Evolutionary conservation across 2,888 invertebrate genomes (phyloP), one percentile per base, ranked within the genome.

Genomic region (Brassicogethes aeneus): DNA sequence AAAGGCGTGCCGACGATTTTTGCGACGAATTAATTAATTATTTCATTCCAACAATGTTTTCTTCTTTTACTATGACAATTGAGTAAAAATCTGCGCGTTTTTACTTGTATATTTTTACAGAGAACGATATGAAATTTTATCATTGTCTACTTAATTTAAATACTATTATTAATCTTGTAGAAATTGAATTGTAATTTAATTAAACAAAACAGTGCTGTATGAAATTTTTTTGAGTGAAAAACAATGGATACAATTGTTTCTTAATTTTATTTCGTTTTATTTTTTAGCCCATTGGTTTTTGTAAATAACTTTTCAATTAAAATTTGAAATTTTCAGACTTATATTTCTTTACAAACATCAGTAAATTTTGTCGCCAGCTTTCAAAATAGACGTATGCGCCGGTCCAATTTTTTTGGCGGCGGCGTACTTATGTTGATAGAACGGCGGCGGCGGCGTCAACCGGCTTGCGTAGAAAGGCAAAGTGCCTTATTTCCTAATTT

Each of bases 161-260:
- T 50, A 59, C 53, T 34, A 51, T 58, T 53, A 57, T 53, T 53
- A 50, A 56, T 56, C 55, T 61, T 48, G 54, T 61, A 58, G 59
- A 59, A 59, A 59, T 56, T 61, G 54, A 58, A 63, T 65, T 66
- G 65, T 66, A 66, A 10, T 10, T 10, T 32, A 7, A 23, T 7
- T 23, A 7, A 23, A 23, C 32, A 32, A 32, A 32, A 64, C 59
- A 61, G 59, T 65, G 61, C 61, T 65, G 65, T 65, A 65, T 64
- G 63, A 32, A 32, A 62, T 62, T 64, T 58, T n/a, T 58, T 61
- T 61, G 65, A 64, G 64, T 64, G 65, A 64, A 59, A 62, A 66
- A 65, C 59, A 60, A 63, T 66, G 65, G 64, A 67, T 66, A 65
- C 62, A 66, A 63, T 66, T 65, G 64, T 67, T 66, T 66, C 63